Percentiles rank a stretch among this genome's conserved stretches.
phyloP scores from a whole-genome alignment of 2,113 vertebrate species.

The Mormyrus iriodes region DNA sequence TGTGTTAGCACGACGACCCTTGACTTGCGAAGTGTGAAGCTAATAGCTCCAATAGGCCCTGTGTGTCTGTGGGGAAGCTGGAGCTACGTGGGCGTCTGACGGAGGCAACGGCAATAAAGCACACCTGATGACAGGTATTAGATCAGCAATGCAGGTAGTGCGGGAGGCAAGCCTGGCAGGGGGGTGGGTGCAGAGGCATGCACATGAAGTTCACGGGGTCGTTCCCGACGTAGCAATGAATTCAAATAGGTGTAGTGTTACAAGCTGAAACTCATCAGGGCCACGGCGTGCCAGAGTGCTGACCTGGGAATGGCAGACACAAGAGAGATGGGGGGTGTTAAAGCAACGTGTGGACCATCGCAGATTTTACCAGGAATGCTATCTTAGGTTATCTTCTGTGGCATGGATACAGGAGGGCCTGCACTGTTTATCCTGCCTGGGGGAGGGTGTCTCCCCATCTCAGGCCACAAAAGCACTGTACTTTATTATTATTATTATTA shows the following conservation, averaged over 20 bases:
- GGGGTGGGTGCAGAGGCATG: background rate
- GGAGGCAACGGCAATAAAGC: conserved; percentile 30
- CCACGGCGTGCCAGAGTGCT: conserved; percentile 51
- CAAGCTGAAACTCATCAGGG: conserved; percentile 68
- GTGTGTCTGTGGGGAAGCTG: conserved; percentile 19
- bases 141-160: conserved; percentile 43
- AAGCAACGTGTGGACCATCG: background rate
- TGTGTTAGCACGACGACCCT: conserved; percentile 62
- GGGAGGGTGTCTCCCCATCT: background rate
- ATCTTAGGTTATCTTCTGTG: background rate
- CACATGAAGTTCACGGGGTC: conserved; percentile 51
- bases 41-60: conserved; percentile 27
- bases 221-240: conserved; percentile 64
- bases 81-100: conserved; percentile 16
- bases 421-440: background rate
- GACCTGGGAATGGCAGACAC: background rate
- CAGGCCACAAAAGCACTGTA: background rate
- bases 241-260: conserved; percentile 66
- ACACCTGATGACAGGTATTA: conserved; percentile 47
- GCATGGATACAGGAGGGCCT: background rate
- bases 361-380: background rate
- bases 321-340: background rate
- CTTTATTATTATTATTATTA: background rate
- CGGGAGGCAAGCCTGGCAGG: conserved; percentile 37
- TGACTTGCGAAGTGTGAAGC: conserved; percentile 57